A percentile compares a stretch with the other conserved stretches of the same genome.
phyloP scores from a whole-genome alignment of 2,113 vertebrate species.

The Trichomycterus rosablanca region DNA sequence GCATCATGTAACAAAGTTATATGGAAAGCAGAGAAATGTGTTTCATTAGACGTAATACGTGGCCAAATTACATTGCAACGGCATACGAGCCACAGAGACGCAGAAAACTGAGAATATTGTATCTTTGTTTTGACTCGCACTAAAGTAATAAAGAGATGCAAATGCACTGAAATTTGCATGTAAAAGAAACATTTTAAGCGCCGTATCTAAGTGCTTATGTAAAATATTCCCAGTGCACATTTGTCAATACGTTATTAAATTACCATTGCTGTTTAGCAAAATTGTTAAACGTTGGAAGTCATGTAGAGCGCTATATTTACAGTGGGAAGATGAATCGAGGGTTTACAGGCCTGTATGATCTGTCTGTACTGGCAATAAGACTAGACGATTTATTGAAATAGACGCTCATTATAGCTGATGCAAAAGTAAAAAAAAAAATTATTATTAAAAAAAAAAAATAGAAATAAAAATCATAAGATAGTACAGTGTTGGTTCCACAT shows the following conservation, averaged over 20 bases:
- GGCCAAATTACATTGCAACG: conserved; percentile 32
- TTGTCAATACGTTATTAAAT: not conserved
- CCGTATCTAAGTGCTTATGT: not conserved
- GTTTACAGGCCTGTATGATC: too few relatives aligned
- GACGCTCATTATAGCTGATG: too few relatives aligned
- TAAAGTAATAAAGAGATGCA: conserved; percentile 21
- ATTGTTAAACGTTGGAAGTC: too few relatives aligned
- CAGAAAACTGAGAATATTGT: not conserved
- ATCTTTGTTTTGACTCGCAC: not conserved
- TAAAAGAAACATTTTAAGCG: conserved; percentile 3
- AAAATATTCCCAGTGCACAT: not conserved
- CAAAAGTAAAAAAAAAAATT: too few relatives aligned
- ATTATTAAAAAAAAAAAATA: too few relatives aligned
- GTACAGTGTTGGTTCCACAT: too few relatives aligned
- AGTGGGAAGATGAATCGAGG: too few relatives aligned
- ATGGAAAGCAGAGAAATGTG: conserved; percentile 29
- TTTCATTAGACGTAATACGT: conserved; percentile 28
- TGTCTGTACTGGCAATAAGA: too few relatives aligned
- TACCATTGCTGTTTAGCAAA: too few relatives aligned
- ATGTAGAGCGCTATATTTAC: too few relatives aligned
- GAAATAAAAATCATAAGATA: too few relatives aligned
- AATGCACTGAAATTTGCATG: conserved; percentile 16
- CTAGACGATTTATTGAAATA: too few relatives aligned
- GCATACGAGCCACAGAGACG: conserved; percentile 12
- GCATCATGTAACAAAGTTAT: conserved; percentile 43